Evolutionary conservation across 2,797 vertebrate species (phyloP), one percentile per base, ranked within the genome.

Genomic region (Epinephelus coioides): DNA sequence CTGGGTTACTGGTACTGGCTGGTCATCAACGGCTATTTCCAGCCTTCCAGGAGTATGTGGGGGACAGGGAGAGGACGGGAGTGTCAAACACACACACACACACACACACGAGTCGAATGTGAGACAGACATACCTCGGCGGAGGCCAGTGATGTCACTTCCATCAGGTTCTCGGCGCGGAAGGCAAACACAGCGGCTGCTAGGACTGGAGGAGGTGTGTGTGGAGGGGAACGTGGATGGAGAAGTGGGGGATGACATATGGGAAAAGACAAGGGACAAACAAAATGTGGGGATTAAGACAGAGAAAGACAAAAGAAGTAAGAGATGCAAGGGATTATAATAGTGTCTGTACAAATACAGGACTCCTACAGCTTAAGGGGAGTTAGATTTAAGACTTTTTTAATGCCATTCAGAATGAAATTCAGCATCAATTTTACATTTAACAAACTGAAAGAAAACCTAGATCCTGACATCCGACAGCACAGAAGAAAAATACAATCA

Each of bases 131-230:
- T 95, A 99, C 98, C 97, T 99, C 95, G 27, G 95, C 96, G 69
- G 98, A 97, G 91, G 97, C 97, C 92, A 98, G 94, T 90, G 98
- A 99, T 76, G 97, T 97, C 96, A 98, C 98, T 93, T 99, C 98
- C 98, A 99, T 99, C 95, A 99, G 96, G 95, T 99, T 99, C 93
- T 99, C 98, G 13, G 98, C 97, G 78, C 98, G 97, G 95, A 99
- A 99, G 89, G 97, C 98, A 94, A 99, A 99, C 90, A 99, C 97
- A 13, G 98, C 97, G 86, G 98, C 97, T 83, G 98, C 97, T 86
- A 99, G 93, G 17, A 98, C 98, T 99, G 87, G 77, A 70, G 63
- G 53, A 55, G 5, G 78, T 19, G 8, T 21, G 19, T 19, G 59
- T 27, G 67, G 4, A 11, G 14, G 3, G 15, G 40, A 30, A 6